These are phyloP conservation scores for Alcedo atthis DNA, from an alignment of 2,797 vertebrate genomes.

Conservation along the genomic window DNA sequence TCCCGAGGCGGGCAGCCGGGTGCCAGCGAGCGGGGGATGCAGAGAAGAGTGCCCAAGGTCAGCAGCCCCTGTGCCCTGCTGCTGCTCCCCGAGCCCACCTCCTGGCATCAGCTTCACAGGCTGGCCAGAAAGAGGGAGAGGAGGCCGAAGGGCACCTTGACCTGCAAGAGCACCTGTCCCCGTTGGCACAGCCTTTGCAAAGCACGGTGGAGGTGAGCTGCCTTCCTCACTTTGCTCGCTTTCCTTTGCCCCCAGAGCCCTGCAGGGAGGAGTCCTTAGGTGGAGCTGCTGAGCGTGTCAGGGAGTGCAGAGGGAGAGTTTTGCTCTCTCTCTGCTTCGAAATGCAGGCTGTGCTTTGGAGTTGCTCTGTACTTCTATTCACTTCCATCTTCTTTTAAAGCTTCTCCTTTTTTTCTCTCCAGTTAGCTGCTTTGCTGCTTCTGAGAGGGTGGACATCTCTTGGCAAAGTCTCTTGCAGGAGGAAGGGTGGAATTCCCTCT, in stretches of 20 bases:
- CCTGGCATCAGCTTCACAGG: background rate
- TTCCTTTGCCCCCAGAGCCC: background rate
- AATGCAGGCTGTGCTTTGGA: rapidly evolving
- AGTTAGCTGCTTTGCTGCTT: background rate
- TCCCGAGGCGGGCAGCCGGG: background rate
- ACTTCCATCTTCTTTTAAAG: background rate
- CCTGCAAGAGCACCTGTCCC: background rate
- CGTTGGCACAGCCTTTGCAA: background rate
- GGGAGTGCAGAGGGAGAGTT: background rate
- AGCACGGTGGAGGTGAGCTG: background rate
- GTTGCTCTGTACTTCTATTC: background rate
- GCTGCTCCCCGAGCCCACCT: background rate
- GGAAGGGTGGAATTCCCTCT: background rate
- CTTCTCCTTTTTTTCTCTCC: too few species aligned
- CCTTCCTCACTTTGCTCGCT: rapidly evolving
- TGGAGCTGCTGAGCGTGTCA: background rate
- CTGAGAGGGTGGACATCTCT: background rate
- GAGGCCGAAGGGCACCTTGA: background rate
- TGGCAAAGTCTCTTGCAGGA: background rate
- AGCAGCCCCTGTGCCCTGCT: background rate
- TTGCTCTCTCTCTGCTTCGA: background rate
- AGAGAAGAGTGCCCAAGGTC: rapidly evolving
- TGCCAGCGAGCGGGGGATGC: rapidly evolving
- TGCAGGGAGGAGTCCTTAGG: background rate
- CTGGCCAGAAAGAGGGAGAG: background rate